Base-by-base conservation (phyloP, 2,113 vertebrate genomes). In the Danionella cerebrum region DNA sequence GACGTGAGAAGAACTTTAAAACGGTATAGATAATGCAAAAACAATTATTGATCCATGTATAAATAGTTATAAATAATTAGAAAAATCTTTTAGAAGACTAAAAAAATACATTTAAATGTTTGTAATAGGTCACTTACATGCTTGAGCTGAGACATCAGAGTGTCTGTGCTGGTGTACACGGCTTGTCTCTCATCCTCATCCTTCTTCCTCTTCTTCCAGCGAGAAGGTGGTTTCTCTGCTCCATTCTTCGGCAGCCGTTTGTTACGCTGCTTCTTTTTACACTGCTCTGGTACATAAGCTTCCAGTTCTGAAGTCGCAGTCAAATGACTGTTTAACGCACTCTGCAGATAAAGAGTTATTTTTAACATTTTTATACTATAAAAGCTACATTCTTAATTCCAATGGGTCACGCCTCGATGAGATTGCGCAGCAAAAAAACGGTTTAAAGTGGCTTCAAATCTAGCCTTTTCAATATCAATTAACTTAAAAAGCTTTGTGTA, bases 201-300 rank as follows among this genome's bases (percentile, higher is more conserved):
- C 53, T 87, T 94, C 75, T 89, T 97, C 54, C 92, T 91, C 75
- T 91, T 94, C 79, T 98, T 99, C 75, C 87, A 88, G 18, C 94
- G 91, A 42, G 91, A 86, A 2, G 85, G 84, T 4, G 89, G 85
- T 74, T 89, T 89, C 78, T 97, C 95, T 44, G 87, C 86, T 0
- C 81, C 0, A 50, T 76, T 70, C 76, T 88, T 85, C 70, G 83
- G 80, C 18, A 83, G 66, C 57, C 94, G 81, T 76, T 96, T 98
- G 65, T 83, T 94, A 73, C 93, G 89, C 67, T 86, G 85, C 51
- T 93, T 96, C 84, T 91, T 95, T 80, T 78, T 90, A 72, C 91
- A 88, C 57, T 77, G 82, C 51, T 88, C 89, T 48, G 76, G 82
- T 67, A 87, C 62, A 11, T 80, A 85, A 42, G 54, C 64, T 60